A percentile compares a stretch with the other conserved stretches of the same genome.
phyloP scores from a whole-genome alignment of 2,113 vertebrate genomes.

The Genyomyrus donnyi region DNA sequence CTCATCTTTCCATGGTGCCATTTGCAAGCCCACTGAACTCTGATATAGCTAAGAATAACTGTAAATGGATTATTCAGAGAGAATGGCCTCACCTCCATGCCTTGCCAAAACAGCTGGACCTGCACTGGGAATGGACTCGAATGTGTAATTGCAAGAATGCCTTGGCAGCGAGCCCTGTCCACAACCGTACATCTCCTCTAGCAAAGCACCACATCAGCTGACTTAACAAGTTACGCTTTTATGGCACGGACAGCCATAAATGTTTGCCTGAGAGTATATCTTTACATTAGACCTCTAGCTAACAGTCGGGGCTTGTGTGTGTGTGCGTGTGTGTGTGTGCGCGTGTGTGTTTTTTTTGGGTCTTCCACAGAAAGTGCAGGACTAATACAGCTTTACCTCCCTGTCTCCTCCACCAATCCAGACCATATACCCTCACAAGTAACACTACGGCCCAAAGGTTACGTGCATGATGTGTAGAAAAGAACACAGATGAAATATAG shows the following conservation, averaged over 20 bases:
- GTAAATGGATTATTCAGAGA: not conserved
- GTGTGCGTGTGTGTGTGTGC: not conserved
- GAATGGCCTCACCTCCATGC: not conserved
- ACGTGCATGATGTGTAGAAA: not conserved
- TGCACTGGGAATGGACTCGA: not conserved
- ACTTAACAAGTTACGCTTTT: not conserved
- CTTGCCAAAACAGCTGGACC: not conserved
- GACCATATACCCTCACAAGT: not conserved
- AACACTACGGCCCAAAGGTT: not conserved
- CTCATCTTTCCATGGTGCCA: not conserved
- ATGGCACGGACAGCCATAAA: not conserved
- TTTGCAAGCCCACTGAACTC: not conserved
- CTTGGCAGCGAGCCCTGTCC: not conserved
- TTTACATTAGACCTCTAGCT: not conserved
- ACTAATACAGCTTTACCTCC: not conserved
- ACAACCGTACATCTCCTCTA: not conserved
- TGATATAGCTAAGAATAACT: not conserved
- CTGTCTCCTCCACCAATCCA: not conserved
- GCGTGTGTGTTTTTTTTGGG: not conserved
- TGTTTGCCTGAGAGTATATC: not conserved
- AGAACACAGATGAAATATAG: not conserved
- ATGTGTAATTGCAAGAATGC: not conserved
- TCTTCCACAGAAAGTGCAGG: not conserved
- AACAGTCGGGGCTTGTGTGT: not conserved
- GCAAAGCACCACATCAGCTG: not conserved